Evolutionary conservation across 30 jellyfish, hydroid and myxozoan genomes (phyloP), one percentile per base, ranked within the genome.

Genomic region (Aurelia aurita): DNA sequence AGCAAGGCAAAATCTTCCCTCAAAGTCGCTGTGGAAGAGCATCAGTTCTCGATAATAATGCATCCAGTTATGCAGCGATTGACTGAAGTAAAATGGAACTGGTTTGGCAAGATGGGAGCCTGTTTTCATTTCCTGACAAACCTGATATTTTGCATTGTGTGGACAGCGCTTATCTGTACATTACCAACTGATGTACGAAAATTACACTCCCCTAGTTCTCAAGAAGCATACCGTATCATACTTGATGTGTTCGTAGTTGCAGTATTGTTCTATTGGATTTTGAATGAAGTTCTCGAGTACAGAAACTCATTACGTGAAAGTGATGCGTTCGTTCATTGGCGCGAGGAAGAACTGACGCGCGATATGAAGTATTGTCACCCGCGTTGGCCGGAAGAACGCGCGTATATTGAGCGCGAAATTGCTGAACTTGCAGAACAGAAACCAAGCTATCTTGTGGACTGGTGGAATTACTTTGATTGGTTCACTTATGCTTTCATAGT

Each of bases 311-410:
- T 55, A 23, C 82, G 95, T 31, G 87, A 75, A 69, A 69, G 87
- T 15, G 84, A 79, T 31, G 82, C 31, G 35, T 85, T 61, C 68
- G 69, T 53, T 54, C 78, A 82, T 22, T 94, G 99, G 99, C 91
- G 99, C 55, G 96, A 79, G 47, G 60, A 65, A 26, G 97, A 94
- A 65, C 79, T 94, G 25, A 69, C 72, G 18, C 78, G 89, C 20
- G 99, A 94, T 64, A 35, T 94, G 15, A 23, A 89, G 66, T 89
- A 74, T 61, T 84, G 94, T 34, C 99, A 94, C 51, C 96, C 97
- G 11, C 81, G 97, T 43, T 94, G 99, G 99, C 99, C 99, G 49
- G 99, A 94, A 47, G 99, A 94, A 58, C 80, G 91, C 65, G 89
- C 95, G 55, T 94, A 88, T 51, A 20, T 94, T 16, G 96, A 89